These are phyloP conservation scores for Bovichtus diacanthus DNA, from an alignment of 2,797 vertebrate genomes.

Conservation along the genomic window DNA sequence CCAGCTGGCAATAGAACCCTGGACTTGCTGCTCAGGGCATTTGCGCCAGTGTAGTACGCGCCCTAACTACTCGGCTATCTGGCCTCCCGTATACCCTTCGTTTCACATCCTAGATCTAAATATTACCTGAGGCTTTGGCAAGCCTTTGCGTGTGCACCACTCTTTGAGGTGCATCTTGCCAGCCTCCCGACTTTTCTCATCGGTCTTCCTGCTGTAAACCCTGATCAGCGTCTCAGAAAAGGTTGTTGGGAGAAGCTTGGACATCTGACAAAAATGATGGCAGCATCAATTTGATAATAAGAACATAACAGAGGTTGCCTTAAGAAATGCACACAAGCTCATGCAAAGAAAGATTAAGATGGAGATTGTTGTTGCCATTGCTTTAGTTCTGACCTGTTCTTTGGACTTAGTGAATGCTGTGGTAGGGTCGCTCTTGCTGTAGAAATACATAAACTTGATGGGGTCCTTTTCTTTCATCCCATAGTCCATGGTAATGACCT, in stretches of 20 bases:
- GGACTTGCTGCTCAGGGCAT: too few relatives aligned
- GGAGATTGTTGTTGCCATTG: not conserved
- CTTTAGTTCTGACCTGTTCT: slow-evolving; percentile 8
- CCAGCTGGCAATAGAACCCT: too few relatives aligned
- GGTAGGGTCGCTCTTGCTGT: accelerated
- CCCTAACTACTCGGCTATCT: too few relatives aligned
- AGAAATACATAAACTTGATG: not conserved
- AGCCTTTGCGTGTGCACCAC: accelerated
- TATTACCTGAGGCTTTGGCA: not conserved
- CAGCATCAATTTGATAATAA: not conserved
- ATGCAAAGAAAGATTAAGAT: not conserved
- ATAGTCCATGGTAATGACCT: slow-evolving; percentile 5
- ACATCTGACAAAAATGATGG: slow-evolving; percentile 80
- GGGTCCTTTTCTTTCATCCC: slow-evolving; percentile 1
- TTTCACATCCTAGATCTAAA: not conserved
- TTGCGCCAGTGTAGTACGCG: too few relatives aligned
- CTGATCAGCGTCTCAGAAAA: slow-evolving; percentile 89
- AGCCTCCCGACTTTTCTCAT: slow-evolving; percentile 1
- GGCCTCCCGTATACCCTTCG: too few relatives aligned
- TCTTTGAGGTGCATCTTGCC: accelerated
- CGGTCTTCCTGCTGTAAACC: slow-evolving; percentile 86
- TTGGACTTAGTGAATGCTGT: accelerated
- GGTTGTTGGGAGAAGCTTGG: slow-evolving; percentile 83
- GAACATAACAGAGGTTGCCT: not conserved
- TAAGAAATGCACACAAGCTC: not conserved